Base-by-base conservation (phyloP, 1,140 invertebrate genomes). In the Copidosoma floridanum region DNA sequence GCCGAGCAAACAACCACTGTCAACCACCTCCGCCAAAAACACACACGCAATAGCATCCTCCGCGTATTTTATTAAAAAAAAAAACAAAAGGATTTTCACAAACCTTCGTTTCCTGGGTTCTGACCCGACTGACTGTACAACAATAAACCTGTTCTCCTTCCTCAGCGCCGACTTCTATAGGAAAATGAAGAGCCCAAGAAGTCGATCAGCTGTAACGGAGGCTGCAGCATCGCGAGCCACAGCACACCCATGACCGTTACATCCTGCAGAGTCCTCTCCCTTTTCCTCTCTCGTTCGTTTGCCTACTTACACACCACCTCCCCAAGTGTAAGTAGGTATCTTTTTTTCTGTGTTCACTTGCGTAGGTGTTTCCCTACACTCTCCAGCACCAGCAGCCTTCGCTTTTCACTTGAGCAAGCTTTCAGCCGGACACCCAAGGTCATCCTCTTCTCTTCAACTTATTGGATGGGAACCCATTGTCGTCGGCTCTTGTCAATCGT, bases 181-280 rank as follows among this genome's bases (percentile, higher is more conserved):
- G n/a, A n/a, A n/a, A n/a, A n/a, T n/a, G 23, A 24, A 11, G 23
- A 14, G 1, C 3, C 27, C 7, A 14, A 1, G 16, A 35, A 57
- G 21, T 48, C 55, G 50, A 50, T 57, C 55, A 57, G 55, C 46
- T 57, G 55, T 44, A 48, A 50, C 44, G 24, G 18, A 21, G 20
- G 40, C 40, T 12, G 23, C 18, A 11, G 16, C 40, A 12, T 3
- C 40, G 14, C 8, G 18, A 16, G 18, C 18, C 16, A 20, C 21
- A 41, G 40, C 40, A 43, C 40, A 43, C 40, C 40, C 40, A 43
- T 43, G 40, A 43, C 10, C 40, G 14, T 43, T 43, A 43, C 23
- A 21, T 18, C 18, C 40, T 21, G 18, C 20, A 18, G 27, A 12
- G 12, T 27, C 52, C 52, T 27, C 8, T 29, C 38, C 16, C 52